These are phyloP conservation scores for Chrysolina americana DNA, from an alignment of 2,888 invertebrate genomes.

Conservation along the genomic window DNA sequence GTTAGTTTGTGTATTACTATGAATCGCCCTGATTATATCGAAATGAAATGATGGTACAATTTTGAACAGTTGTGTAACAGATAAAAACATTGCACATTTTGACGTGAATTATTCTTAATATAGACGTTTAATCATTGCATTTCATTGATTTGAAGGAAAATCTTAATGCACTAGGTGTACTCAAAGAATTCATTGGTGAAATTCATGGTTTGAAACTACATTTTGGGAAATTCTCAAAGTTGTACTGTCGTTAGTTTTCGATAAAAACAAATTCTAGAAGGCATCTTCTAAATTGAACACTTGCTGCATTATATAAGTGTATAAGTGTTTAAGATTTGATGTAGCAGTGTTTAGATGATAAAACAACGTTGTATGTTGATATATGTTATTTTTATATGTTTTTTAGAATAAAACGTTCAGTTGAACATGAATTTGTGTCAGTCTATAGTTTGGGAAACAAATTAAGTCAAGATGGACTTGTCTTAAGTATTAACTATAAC, in stretches of 20 bases:
- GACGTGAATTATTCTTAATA: too few relatives aligned
- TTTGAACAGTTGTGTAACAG: background rate
- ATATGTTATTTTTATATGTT: conserved; percentile 35
- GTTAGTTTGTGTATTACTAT: background rate
- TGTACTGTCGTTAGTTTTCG: background rate
- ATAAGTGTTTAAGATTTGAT: too few relatives aligned
- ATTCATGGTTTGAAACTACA: too few relatives aligned
- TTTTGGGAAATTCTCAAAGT: background rate
- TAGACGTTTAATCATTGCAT: too few relatives aligned
- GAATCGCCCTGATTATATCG: background rate
- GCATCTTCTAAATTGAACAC: background rate
- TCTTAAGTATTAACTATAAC: too few relatives aligned
- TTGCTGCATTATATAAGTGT: background rate
- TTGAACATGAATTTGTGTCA: conserved; percentile 5
- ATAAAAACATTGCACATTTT: background rate
- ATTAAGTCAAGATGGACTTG: too few relatives aligned
- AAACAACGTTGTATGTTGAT: conserved; percentile 4
- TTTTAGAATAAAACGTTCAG: conserved; percentile 25
- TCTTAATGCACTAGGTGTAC: too few relatives aligned
- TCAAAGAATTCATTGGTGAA: too few relatives aligned
- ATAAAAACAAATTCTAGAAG: background rate
- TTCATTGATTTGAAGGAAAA: too few relatives aligned
- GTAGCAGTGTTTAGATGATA: background rate
- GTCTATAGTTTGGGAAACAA: background rate
- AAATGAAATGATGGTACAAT: background rate